Percentiles rank a stretch among this genome's conserved stretches.
These are phyloP conservation scores for Temnothorax ravouxi DNA, from an alignment of 2,888 invertebrate species.

Conservation along the genomic window DNA sequence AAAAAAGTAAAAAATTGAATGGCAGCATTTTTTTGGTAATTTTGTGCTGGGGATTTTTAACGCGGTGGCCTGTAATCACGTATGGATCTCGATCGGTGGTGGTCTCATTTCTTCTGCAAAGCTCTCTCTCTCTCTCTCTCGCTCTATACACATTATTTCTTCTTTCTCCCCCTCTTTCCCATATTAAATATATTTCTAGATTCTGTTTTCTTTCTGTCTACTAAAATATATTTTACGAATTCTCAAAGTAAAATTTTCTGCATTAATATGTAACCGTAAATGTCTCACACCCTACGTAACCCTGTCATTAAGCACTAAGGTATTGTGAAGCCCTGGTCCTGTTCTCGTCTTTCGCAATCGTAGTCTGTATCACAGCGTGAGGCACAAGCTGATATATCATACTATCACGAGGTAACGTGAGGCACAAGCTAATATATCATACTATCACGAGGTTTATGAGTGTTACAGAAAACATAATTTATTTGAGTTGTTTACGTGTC, in stretches of 20 bases:
- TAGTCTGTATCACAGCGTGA: constrained; percentile 72
- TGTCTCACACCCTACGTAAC: constrained; percentile 32
- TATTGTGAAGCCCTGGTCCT: constrained; percentile 42
- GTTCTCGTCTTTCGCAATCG: constrained; percentile 50
- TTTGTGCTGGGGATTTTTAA: constrained; percentile 76
- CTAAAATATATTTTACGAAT: background rate
- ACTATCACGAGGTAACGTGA: constrained; percentile 53
- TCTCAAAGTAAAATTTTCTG: background rate
- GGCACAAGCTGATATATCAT: constrained; percentile 68
- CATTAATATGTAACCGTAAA: constrained; percentile 30
- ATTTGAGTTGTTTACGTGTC: background rate
- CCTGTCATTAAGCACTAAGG: constrained; percentile 25
- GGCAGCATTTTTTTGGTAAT: constrained; percentile 75
- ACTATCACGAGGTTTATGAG: background rate
- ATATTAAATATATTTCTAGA: background rate
- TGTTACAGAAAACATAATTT: constrained; percentile 4
- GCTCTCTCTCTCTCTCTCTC: constrained; percentile 27
- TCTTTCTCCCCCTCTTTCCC: background rate
- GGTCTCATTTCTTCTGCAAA: constrained; percentile 70
- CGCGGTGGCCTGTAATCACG: constrained; percentile 59
- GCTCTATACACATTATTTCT: background rate
- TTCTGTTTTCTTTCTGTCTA: background rate
- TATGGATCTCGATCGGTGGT: constrained; percentile 73
- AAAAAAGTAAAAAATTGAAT: constrained; percentile 75
- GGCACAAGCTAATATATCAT: constrained; percentile 65